phyloP scores from a whole-genome alignment of 2,888 invertebrate genomes.

The Ormyrus pomaceus region DNA sequence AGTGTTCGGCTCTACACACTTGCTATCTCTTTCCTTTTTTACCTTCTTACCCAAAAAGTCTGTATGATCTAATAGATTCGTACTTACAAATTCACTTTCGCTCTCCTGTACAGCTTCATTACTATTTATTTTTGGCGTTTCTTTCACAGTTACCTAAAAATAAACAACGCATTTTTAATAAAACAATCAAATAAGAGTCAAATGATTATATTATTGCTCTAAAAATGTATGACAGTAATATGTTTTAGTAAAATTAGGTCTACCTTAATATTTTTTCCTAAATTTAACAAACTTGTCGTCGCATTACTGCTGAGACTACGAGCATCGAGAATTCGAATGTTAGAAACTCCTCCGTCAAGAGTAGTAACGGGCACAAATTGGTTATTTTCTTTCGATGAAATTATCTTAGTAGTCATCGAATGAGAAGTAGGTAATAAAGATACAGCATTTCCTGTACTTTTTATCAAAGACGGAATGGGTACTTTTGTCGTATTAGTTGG shows the following conservation, averaged over 20 bases:
- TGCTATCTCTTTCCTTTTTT: no score
- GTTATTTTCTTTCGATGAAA: slow-evolving; percentile 24
- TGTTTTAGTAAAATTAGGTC: neutral
- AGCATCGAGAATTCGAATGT: slow-evolving; percentile 49
- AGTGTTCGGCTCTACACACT: neutral
- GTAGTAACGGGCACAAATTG: slow-evolving; percentile 29
- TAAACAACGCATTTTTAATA: neutral
- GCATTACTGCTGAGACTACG: slow-evolving; percentile 38
- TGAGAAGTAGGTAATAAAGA: slow-evolving; percentile 6
- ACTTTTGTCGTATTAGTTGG: slow-evolving; percentile 9
- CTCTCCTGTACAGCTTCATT: slow-evolving; percentile 20
- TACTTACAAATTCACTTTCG: slow-evolving; percentile 65
- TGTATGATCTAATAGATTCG: slow-evolving; percentile 67
- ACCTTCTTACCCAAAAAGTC: slow-evolving; percentile 58
- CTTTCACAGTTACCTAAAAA: slow-evolving; percentile 42
- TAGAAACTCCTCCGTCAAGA: slow-evolving; percentile 46
- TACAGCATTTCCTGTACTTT: neutral
- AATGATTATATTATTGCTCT: no score
- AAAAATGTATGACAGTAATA: no score
- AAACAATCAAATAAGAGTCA: neutral
- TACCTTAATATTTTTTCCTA: slow-evolving; percentile 52
- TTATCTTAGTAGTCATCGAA: slow-evolving; percentile 35
- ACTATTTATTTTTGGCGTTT: neutral
- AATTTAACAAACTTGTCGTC: slow-evolving; percentile 26
- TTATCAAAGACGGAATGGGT: slow-evolving; percentile 40